Evolutionary conservation across 1,140 invertebrate genomes (phyloP).

Genomic region (Globodera rostochiensis): DNA sequence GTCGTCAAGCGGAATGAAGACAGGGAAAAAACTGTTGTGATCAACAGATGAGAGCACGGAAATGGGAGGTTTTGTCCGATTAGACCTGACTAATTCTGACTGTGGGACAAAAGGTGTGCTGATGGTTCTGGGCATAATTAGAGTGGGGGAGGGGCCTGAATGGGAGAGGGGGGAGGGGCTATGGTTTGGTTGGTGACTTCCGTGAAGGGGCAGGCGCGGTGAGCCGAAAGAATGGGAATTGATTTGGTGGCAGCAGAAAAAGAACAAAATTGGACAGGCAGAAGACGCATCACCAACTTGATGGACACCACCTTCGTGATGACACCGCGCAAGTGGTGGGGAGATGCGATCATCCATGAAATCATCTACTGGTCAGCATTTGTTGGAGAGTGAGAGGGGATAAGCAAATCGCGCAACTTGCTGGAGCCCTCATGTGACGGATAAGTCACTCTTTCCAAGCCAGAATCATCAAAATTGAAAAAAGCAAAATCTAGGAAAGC

Average conservation of each 20-base stretch:
- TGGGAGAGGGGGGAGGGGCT: background rate
- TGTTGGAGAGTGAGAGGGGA: background rate
- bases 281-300: background rate
- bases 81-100: background rate
- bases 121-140: background rate
- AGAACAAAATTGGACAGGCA: background rate
- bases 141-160: background rate
- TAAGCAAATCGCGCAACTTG: background rate
- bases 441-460: too few relatives aligned
- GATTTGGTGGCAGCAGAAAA: background rate
- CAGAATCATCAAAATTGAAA: too few relatives aligned
- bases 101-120: background rate
- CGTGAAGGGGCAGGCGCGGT: background rate
- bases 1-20: background rate
- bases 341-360: background rate
- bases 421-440: background rate
- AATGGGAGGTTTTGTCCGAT: background rate
- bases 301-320: background rate
- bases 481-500: too few relatives aligned
- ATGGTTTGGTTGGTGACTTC: background rate
- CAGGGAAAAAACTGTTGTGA: background rate
- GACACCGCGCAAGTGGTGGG: background rate
- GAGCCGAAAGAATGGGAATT: background rate
- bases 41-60: background rate
- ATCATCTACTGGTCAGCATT: background rate